phyloP scores from a whole-genome alignment of 2,888 invertebrate species.

The Strigamia transsilvanica region DNA sequence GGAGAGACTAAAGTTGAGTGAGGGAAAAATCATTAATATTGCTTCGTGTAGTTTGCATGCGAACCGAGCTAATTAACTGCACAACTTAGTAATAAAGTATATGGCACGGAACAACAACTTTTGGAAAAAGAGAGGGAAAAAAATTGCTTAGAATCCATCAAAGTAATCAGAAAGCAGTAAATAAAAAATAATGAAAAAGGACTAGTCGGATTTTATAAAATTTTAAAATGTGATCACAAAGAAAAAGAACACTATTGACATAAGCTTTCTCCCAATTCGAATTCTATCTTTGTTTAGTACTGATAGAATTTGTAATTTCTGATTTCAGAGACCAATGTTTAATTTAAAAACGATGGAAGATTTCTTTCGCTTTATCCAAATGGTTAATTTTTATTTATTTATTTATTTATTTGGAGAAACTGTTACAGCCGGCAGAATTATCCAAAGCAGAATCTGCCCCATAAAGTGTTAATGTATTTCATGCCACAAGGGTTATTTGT shows the following conservation, averaged over 20 bases:
- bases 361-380: not conserved
- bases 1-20: constrained; percentile 14
- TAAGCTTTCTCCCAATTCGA: not conserved
- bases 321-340: not conserved
- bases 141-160: not conserved
- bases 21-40: constrained; percentile 20
- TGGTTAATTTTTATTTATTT: not conserved
- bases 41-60: constrained; percentile 20
- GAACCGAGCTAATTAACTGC: constrained; percentile 20
- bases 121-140: constrained; percentile 1
- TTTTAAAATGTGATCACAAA: not conserved
- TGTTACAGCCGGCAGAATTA: not conserved
- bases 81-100: constrained; percentile 14
- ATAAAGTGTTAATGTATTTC: not conserved
- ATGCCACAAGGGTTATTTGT: constrained; percentile 5
- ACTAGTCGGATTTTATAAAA: not conserved
- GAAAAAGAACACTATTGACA: constrained; percentile 13
- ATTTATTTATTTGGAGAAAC: not conserved
- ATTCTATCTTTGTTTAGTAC: not conserved
- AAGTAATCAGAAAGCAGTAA: not conserved
- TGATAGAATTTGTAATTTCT: not conserved
- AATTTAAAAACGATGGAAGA: not conserved
- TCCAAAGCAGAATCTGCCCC: not conserved
- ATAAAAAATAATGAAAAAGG: not conserved
- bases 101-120: constrained; percentile 20